Evolutionary conservation across 2,113 vertebrate genomes (phyloP), one percentile per base, ranked within the genome.

Genomic region (Dromiciops gliroides): DNA sequence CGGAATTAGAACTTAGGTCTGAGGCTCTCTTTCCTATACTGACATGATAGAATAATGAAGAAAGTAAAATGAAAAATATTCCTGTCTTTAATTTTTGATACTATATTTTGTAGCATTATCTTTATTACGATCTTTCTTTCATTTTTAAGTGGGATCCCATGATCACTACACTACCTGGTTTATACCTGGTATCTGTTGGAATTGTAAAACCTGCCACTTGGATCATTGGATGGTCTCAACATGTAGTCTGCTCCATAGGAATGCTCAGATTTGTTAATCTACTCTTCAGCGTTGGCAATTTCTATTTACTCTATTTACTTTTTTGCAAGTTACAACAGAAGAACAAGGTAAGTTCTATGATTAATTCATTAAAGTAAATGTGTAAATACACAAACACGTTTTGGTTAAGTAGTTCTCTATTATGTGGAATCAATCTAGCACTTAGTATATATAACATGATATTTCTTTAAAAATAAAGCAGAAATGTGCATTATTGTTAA

Each of bases 251-350:
- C 95, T 99, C 99, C 28, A 98, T 98, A 0, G 99, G 98, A 52
- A 99, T 99, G 99, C 99, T 99, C 95, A 98, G 99, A 95, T 99
- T 99, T 92, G 98, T 99, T 97, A 99, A 99, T 96, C 99, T 99
- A 53, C 99, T 99, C 48, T 99, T 99, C 98, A 99, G 99, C 89
- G 98, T 99, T 0, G 99, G 99, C 44, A 99, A 99, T 98, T 99
- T 99, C 89, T 99, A 99, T 93, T 97, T 99, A 44, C 96, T 99
- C 1, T 99, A 99, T 95, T 98, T 99, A 93, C 99, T 99, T 90
- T 96, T 99, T 95, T 98, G 98, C 98, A 99, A 98, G 96, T 97
- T 99, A 56, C 99, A 99, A 95, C 98, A 98, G 47, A 99, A 98
- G 97, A 99, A 99, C 95, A 99, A 99, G 99, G 99, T 99, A 98